Evolutionary conservation across 2,888 invertebrate species (phyloP).

Genomic region (Eledona agricola): DNA sequence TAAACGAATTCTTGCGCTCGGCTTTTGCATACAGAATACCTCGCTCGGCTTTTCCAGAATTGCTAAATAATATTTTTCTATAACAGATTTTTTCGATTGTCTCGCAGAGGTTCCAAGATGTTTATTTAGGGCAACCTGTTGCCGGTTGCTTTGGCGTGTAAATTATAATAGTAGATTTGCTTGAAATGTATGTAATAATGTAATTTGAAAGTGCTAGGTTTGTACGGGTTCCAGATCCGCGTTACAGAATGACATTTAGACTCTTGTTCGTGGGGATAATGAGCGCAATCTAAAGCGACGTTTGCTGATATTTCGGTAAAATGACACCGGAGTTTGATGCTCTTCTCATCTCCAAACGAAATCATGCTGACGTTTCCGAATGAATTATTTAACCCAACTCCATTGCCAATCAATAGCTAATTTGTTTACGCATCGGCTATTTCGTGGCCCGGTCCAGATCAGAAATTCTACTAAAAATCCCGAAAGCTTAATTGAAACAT

Average conservation of each 20-base stretch:
- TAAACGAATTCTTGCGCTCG: conserved; percentile 8
- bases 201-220: no score
- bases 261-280: conserved; percentile 31
- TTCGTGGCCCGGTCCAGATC: neutral
- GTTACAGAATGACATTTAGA: conserved; percentile 31
- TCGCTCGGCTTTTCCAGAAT: no score
- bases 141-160: no score
- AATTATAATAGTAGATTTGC: no score
- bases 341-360: conserved; percentile 17
- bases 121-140: no score
- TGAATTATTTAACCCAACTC: conserved; percentile 15
- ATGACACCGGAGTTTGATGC: conserved; percentile 13
- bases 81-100: no score
- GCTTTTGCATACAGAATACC: neutral
- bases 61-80: no score
- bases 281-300: conserved; percentile 22
- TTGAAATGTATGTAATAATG: no score
- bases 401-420: conserved; percentile 16
- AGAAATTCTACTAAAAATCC: conserved; percentile 9
- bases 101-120: no score
- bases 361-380: conserved; percentile 13
- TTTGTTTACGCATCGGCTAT: conserved; percentile 15
- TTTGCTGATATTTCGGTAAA: conserved; percentile 29
- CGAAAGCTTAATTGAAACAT: neutral
- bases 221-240: no score